These are phyloP conservation scores for Pagrus major DNA, from an alignment of 2,113 vertebrate genomes.

Conservation along the genomic window DNA sequence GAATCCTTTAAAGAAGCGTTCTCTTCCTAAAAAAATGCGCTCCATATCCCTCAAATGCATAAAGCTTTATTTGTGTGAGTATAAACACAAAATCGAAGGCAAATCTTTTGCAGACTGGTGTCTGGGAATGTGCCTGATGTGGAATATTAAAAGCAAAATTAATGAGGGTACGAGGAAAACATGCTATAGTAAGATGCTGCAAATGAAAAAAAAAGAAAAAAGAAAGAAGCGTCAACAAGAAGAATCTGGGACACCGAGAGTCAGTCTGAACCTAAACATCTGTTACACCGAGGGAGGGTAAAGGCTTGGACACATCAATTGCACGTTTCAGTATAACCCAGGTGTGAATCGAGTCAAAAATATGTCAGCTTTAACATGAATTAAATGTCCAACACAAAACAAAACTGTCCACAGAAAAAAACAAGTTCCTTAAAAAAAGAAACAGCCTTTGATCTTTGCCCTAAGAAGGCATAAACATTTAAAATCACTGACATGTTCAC, in stretches of 20 bases:
- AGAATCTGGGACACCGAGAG: constrained; percentile 18
- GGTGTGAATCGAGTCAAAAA: constrained; percentile 41
- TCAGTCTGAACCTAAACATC: constrained; percentile 11
- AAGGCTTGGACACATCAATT: constrained; percentile 54
- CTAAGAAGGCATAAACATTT: constrained; percentile 82
- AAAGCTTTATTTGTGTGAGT: constrained; percentile 66
- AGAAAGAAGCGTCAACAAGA: background rate
- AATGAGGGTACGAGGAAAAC: constrained; percentile 23
- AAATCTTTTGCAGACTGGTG: constrained; percentile 55
- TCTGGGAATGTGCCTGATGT: constrained; percentile 75
- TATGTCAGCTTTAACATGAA: constrained; percentile 36
- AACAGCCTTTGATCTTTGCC: constrained; percentile 79
- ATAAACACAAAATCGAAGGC: constrained; percentile 40
- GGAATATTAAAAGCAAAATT: constrained; percentile 57
- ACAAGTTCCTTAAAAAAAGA: constrained; percentile 62
- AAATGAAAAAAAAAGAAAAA: background rate
- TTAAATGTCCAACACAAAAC: constrained; percentile 20
- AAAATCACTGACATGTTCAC: constrained; percentile 77
- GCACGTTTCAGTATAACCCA: constrained; percentile 50
- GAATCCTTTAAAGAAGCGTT: constrained; percentile 8
- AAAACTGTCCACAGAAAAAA: constrained; percentile 58
- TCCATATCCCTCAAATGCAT: constrained; percentile 66
- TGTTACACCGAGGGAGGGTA: background rate
- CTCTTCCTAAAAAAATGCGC: constrained; percentile 37
- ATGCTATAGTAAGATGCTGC: constrained; percentile 4